Evolutionary conservation across 2,113 vertebrate genomes (phyloP).

Genomic region (Cebus imitator): DNA sequence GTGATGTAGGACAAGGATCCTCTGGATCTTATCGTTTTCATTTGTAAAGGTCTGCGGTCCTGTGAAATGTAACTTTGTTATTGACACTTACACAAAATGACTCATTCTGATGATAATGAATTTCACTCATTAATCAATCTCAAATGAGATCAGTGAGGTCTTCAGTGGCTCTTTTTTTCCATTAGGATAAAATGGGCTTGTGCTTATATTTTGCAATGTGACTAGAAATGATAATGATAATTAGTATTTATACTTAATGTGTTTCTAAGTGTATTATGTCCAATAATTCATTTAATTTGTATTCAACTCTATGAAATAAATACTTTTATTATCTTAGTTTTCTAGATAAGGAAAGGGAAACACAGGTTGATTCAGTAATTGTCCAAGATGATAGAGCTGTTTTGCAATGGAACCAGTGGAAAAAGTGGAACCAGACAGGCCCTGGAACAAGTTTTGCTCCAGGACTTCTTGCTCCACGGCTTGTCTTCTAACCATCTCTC

Average conservation of each 20-base stretch:
- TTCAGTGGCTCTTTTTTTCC: neutral
- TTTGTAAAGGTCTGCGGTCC: neutral
- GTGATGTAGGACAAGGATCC: neutral
- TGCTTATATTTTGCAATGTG: constrained; percentile 1
- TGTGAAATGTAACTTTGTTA: neutral
- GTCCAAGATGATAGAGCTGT: neutral
- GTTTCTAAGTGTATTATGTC: neutral
- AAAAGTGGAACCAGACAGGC: too few relatives aligned
- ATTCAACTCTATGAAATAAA: neutral
- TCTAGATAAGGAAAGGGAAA: neutral
- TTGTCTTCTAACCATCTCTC: neutral
- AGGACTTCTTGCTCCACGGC: neutral
- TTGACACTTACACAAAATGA: neutral
- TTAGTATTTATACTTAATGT: neutral
- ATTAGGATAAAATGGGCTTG: constrained; percentile 8
- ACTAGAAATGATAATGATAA: neutral
- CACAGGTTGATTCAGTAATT: neutral
- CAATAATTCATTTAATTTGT: neutral
- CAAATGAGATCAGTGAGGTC: neutral
- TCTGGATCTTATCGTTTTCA: neutral
- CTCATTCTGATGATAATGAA: constrained; percentile 15
- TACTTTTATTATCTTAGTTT: neutral
- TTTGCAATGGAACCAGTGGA: neutral
- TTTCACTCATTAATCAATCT: neutral
- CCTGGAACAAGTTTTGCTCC: too few relatives aligned